phyloP scores from a whole-genome alignment of 2,797 vertebrate genomes.

The Arrhamphus sclerolepis region DNA sequence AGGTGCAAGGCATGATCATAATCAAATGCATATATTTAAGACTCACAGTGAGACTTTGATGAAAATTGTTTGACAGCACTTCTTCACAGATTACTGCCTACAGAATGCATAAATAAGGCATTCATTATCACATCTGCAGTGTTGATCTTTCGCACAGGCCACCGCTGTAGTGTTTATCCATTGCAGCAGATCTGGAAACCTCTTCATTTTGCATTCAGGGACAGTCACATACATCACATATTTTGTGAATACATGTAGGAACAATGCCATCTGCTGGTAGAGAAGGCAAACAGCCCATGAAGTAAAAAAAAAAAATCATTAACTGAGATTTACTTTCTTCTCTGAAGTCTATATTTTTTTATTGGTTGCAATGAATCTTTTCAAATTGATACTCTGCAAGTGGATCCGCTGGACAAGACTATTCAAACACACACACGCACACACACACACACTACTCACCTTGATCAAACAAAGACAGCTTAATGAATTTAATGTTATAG shows the following conservation, averaged over 20 bases:
- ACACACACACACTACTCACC: slow-evolving; percentile 54
- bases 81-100: slow-evolving; percentile 16
- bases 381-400: background rate
- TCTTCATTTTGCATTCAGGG: slow-evolving; percentile 21
- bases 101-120: slow-evolving; percentile 31
- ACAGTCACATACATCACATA: background rate
- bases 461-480: slow-evolving; percentile 38
- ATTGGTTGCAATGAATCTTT: background rate
- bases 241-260: slow-evolving; percentile 44
- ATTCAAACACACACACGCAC: background rate
- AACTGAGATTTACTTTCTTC: too few relatives aligned
- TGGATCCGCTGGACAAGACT: background rate
- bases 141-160: slow-evolving; percentile 29
- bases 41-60: background rate
- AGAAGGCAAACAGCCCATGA: background rate
- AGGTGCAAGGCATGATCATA: background rate
- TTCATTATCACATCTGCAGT: slow-evolving; percentile 27
- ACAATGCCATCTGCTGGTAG: slow-evolving; percentile 80
- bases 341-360: slow-evolving; percentile 2
- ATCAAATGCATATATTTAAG: slow-evolving; percentile 16
- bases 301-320: too few relatives aligned
- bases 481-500: slow-evolving; percentile 29
- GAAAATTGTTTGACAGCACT: background rate
- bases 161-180: slow-evolving; percentile 18
- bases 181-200: slow-evolving; percentile 12